Conservation (phyloP, 2,113 vertebrate genomes). For the Gobio gobio region DNA sequence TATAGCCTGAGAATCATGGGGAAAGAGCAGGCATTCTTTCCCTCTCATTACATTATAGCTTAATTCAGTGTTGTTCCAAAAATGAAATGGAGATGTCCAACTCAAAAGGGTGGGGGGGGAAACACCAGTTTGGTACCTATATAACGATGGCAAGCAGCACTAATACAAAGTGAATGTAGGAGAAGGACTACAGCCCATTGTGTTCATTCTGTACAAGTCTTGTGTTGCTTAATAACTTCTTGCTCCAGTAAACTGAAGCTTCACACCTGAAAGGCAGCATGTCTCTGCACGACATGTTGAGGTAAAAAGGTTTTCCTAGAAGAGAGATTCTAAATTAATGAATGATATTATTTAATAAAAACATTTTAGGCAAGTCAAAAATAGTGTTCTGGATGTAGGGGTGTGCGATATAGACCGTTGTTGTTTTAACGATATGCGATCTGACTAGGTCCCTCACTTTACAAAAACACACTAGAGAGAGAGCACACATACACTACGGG, state of each 20-base stretch:
- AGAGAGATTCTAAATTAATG: background rate
- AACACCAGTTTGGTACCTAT: slow-evolving; percentile 53
- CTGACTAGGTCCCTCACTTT: no score
- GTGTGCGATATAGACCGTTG: no score
- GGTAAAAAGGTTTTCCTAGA: slow-evolving; percentile 79
- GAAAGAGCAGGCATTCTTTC: slow-evolving; percentile 66
- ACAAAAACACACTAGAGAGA: no score
- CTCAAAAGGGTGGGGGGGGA: slow-evolving; percentile 44
- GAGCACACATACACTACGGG: no score
- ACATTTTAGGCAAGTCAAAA: background rate
- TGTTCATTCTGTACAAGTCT: slow-evolving; percentile 60
- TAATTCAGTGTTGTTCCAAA: slow-evolving; percentile 42
- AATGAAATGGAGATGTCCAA: slow-evolving; percentile 49
- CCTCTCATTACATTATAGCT: slow-evolving; percentile 61
- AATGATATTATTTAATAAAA: background rate
- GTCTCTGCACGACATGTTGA: slow-evolving; percentile 77
- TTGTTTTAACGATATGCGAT: no score
- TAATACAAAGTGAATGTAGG: slow-evolving; percentile 64
- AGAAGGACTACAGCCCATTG: slow-evolving; percentile 40
- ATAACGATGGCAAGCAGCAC: slow-evolving; percentile 62
- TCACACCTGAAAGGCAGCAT: slow-evolving; percentile 75
- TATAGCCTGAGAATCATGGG: slow-evolving; percentile 60
- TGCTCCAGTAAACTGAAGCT: slow-evolving; percentile 75
- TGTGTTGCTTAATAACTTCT: slow-evolving; percentile 72
- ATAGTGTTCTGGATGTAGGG: background rate